Evolutionary conservation across 2,113 vertebrate genomes (phyloP).

Genomic region (Poecile atricapillus): DNA sequence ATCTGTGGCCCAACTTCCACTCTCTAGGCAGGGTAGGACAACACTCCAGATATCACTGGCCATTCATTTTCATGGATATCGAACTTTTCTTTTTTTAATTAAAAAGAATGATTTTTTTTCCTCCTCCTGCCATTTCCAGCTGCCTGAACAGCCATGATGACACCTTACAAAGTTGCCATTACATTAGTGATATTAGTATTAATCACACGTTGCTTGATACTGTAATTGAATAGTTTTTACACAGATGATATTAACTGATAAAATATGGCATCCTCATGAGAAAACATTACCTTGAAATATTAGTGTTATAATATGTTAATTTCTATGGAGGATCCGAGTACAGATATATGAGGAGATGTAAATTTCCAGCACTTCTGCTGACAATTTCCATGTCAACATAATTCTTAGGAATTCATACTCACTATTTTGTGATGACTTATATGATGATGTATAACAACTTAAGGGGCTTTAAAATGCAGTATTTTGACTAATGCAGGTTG

Average conservation of each 20-base stretch:
- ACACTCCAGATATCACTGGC: background rate
- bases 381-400: constrained; percentile 82
- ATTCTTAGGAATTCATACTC: constrained; percentile 77
- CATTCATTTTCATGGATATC: background rate
- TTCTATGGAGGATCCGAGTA: constrained; percentile 71
- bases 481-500: constrained; percentile 80
- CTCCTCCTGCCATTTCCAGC: background rate
- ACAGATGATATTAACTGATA: constrained; percentile 79
- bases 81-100: background rate
- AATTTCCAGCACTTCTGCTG: constrained; percentile 78
- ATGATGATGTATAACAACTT: constrained; percentile 84
- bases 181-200: constrained; percentile 64
- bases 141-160: background rate
- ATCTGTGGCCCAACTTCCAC: background rate
- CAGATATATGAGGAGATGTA: constrained; percentile 78
- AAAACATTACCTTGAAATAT: constrained; percentile 87
- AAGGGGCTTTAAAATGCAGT: constrained; percentile 80
- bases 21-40: background rate
- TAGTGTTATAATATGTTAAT: constrained; percentile 83
- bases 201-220: constrained; percentile 75
- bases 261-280: constrained; percentile 80
- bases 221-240: constrained; percentile 79
- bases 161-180: constrained; percentile 51
- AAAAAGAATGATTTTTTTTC: constrained; percentile 12
- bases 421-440: constrained; percentile 81